Evolutionary conservation across 1,140 invertebrate genomes (phyloP).

Genomic region (Sitobion miscanthi): DNA sequence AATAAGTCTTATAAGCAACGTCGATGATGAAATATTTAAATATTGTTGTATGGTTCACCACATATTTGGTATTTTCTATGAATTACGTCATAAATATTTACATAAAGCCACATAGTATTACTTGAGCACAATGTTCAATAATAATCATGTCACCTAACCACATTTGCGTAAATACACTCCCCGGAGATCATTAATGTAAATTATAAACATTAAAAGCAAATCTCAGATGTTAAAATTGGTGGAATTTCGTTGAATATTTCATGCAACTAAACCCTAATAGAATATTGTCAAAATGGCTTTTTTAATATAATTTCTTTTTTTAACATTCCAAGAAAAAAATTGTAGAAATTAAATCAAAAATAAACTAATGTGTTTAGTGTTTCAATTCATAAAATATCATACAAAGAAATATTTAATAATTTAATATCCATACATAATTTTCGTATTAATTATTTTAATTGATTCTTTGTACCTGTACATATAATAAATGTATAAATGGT

Average conservation of each 20-base stretch:
- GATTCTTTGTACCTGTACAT: neutral
- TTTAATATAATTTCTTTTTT: neutral
- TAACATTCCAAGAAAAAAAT: neutral
- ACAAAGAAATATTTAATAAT: no score
- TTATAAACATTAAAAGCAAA: neutral
- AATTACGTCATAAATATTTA: neutral
- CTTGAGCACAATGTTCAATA: neutral
- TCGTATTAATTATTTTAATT: neutral
- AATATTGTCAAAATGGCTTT: neutral
- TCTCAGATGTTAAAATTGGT: neutral
- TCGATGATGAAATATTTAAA: neutral
- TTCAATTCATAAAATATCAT: neutral
- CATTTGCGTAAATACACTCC: neutral
- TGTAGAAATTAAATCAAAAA: neutral
- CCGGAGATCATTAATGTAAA: neutral
- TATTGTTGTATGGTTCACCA: neutral
- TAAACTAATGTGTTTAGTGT: neutral
- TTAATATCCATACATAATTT: neutral
- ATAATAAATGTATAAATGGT: neutral
- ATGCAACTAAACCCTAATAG: neutral
- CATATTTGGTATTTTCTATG: neutral
- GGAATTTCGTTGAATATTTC: neutral
- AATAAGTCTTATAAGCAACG: neutral
- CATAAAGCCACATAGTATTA: neutral
- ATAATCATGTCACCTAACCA: neutral